Percentiles rank a stretch among this genome's conserved stretches.
phyloP scores from a whole-genome alignment of 2,888 invertebrate species.

The Habrosyne pyritoides region DNA sequence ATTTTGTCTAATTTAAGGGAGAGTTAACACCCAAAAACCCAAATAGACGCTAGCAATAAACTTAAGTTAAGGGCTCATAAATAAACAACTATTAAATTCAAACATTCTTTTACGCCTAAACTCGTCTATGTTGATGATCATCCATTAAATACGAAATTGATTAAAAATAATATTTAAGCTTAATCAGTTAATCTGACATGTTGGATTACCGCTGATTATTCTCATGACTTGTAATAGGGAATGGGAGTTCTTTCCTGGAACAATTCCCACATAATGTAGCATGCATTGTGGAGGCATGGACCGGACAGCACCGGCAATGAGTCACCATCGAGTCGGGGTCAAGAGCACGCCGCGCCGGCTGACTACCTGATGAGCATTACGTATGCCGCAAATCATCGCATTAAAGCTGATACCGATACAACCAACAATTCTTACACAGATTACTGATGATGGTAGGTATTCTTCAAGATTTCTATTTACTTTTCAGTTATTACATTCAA shows the following conservation, averaged over 20 bases:
- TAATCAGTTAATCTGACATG: background rate
- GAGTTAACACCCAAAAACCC: slow-evolving; percentile 27
- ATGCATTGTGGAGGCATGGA: slow-evolving; percentile 25
- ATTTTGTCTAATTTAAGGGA: slow-evolving; percentile 50
- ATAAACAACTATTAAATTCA: slow-evolving; percentile 58
- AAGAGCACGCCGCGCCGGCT: slow-evolving; percentile 69
- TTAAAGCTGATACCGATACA: background rate
- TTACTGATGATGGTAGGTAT: background rate
- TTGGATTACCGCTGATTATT: background rate
- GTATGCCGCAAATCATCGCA: slow-evolving; percentile 57
- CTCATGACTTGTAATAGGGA: slow-evolving; percentile 20
- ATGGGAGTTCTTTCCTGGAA: slow-evolving; percentile 37
- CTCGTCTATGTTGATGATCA: slow-evolving; percentile 47
- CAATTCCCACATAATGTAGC: slow-evolving; percentile 35
- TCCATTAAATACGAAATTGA: background rate
- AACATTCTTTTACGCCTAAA: slow-evolving; percentile 64
- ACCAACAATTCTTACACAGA: background rate
- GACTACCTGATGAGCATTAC: slow-evolving; percentile 69
- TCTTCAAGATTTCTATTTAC: slow-evolving; percentile 2
- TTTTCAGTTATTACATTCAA: background rate
- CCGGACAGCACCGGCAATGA: slow-evolving; percentile 50
- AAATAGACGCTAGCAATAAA: slow-evolving; percentile 53
- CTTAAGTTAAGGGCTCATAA: slow-evolving; percentile 69
- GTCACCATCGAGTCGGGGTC: slow-evolving; percentile 68
- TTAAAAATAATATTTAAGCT: background rate